Conservation (phyloP, 2,113 vertebrate species). For the Kryptolebias marmoratus region DNA sequence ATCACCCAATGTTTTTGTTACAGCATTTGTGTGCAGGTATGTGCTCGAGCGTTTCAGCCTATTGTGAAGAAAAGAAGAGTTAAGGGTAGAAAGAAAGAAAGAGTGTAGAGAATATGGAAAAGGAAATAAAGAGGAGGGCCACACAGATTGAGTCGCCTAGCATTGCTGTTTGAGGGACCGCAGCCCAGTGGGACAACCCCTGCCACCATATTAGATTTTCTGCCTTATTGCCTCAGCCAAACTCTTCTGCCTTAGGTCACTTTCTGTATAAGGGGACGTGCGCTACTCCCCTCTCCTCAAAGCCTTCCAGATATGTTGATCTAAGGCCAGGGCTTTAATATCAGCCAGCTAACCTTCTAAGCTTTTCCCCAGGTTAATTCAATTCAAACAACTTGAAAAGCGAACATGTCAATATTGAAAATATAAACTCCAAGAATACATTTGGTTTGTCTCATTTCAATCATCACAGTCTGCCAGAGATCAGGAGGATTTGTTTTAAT, state of each 20-base stretch:
- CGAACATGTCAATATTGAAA: constrained; percentile 65
- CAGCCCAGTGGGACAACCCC: constrained; percentile 60
- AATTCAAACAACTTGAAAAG: constrained; percentile 67
- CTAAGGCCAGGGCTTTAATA: constrained; percentile 61
- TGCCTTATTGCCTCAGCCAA: constrained; percentile 74
- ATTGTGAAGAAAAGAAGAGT: constrained; percentile 14
- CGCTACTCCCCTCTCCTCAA: constrained; percentile 41
- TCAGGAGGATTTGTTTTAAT: constrained; percentile 40
- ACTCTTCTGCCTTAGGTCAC: constrained; percentile 64
- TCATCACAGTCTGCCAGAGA: constrained; percentile 38
- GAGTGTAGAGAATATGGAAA: constrained; percentile 22
- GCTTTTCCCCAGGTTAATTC: constrained; percentile 42
- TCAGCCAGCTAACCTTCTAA: constrained; percentile 36
- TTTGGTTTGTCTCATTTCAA: constrained; percentile 50
- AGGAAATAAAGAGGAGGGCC: constrained; percentile 3
- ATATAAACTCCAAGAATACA: constrained; percentile 56
- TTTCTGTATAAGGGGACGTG: constrained; percentile 41
- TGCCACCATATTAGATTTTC: constrained; percentile 76
- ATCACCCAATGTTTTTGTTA: constrained; percentile 60
- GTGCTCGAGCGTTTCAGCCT: constrained; percentile 5
- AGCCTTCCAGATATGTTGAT: constrained; percentile 60
- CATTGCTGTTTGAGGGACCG: constrained; percentile 45
- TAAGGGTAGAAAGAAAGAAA: constrained; percentile 1
- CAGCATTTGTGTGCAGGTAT: constrained; percentile 16
- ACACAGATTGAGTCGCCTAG: constrained; percentile 27